phyloP scores from a whole-genome alignment of 2,888 invertebrate species.

The Theodoxus fluviatilis region DNA sequence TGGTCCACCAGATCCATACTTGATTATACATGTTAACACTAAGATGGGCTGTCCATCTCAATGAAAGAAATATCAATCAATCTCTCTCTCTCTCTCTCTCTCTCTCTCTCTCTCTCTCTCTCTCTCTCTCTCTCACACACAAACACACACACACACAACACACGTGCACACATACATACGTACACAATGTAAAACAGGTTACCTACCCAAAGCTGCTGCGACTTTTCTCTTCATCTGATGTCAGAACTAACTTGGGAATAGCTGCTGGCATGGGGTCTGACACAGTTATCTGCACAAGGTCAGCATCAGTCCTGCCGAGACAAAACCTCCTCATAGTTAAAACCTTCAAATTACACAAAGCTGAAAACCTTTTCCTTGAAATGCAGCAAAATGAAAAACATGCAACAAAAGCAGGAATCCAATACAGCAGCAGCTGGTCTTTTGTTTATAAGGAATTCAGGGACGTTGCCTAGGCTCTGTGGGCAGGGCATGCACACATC shows the following conservation, averaged over 20 bases:
- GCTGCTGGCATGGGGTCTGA: constrained; percentile 24
- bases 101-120: too few species aligned
- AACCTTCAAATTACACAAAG: neutral
- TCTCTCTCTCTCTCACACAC: neutral
- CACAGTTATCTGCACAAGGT: constrained; percentile 34
- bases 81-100: too few species aligned
- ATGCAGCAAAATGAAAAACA: neutral
- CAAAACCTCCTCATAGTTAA: neutral
- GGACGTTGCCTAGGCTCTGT: too few species aligned
- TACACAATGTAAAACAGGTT: neutral
- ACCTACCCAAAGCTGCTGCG: too few species aligned
- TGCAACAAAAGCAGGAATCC: neutral
- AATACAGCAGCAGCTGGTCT: too few species aligned
- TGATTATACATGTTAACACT: too few species aligned
- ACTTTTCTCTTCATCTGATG: neutral
- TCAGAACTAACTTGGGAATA: constrained; percentile 3
- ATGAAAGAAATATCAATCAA: too few species aligned
- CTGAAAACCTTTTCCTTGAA: neutral
- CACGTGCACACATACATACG: neutral
- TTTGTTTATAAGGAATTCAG: too few species aligned
- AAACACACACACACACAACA: neutral
- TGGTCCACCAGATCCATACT: too few species aligned
- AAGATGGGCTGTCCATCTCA: too few species aligned
- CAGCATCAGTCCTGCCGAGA: constrained; percentile 19
- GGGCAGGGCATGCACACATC: too few species aligned